Conservation (phyloP, 1,140 invertebrate genomes). For the Pollicipes pollicipes region DNA sequence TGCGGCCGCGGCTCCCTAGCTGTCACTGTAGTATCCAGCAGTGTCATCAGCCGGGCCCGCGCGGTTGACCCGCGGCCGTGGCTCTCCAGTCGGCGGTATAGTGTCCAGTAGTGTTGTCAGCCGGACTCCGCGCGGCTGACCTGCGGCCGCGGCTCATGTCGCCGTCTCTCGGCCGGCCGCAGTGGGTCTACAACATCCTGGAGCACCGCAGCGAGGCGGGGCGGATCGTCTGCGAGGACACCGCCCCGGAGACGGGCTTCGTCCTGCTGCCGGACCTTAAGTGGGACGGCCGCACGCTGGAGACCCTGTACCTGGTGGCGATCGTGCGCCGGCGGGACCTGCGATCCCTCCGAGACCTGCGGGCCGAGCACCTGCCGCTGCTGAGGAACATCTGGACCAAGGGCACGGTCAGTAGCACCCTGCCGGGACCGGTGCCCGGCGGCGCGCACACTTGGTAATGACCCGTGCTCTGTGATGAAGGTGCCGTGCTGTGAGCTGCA, state of each 20-base stretch:
- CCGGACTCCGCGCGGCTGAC: neutral
- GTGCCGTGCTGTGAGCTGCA: too few relatives aligned
- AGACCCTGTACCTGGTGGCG: conserved; percentile 65
- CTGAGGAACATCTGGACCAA: conserved; percentile 59
- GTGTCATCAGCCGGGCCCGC: neutral
- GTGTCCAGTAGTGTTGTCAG: neutral
- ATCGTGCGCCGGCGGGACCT: conserved; percentile 52
- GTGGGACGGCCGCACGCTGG: conserved; percentile 63
- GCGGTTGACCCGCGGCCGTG: conserved; percentile 6
- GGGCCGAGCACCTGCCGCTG: conserved; percentile 52
- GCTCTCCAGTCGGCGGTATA: conserved; percentile 7
- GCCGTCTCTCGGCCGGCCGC: conserved; percentile 24
- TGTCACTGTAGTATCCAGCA: neutral
- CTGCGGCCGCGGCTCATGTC: too few relatives aligned
- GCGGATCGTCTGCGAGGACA: conserved; percentile 66
- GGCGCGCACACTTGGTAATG: too few relatives aligned
- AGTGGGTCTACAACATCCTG: conserved; percentile 95
- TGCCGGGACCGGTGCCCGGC: too few relatives aligned
- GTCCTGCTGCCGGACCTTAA: conserved; percentile 80
- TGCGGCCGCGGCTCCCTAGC: neutral
- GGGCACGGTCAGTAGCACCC: conserved; percentile 42
- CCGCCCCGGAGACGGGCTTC: conserved; percentile 61
- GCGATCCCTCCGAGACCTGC: conserved; percentile 67
- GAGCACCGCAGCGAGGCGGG: conserved; percentile 76
- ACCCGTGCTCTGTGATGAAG: too few relatives aligned